Conservation (phyloP, 2,888 invertebrate species). For the Acronicta psi region DNA sequence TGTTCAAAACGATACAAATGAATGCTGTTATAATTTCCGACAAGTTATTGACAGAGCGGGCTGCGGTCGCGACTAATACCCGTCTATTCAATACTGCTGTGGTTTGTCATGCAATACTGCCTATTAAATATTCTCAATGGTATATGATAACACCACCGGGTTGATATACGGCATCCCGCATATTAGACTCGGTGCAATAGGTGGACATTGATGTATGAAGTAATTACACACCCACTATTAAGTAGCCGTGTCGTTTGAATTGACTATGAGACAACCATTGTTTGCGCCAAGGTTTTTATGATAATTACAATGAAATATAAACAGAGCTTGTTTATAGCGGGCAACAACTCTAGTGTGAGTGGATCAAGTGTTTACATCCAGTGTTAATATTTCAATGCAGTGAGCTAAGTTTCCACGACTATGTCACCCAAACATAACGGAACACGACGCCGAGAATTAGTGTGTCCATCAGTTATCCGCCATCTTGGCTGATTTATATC, state of each 20-base stretch:
- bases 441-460: conserved; percentile 38
- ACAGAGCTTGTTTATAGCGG: conserved; percentile 18
- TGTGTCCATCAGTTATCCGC: conserved; percentile 44
- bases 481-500: conserved; percentile 60
- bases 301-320: conserved; percentile 29
- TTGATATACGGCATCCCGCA: conserved; percentile 40
- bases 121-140: conserved; percentile 21
- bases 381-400: conserved; percentile 27
- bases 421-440: conserved; percentile 41
- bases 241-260: conserved; percentile 20
- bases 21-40: conserved; percentile 19
- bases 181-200: conserved; percentile 15
- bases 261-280: conserved; percentile 24
- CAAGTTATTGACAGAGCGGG: conserved; percentile 6
- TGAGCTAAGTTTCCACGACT: conserved; percentile 29
- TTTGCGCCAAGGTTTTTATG: conserved; percentile 43
- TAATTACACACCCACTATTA: conserved; percentile 30
- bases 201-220: conserved; percentile 23
- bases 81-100: conserved; percentile 31
- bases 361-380: conserved; percentile 20
- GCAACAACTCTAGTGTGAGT: conserved; percentile 10
- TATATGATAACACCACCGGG: conserved; percentile 15
- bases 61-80: conserved; percentile 34
- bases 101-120: conserved; percentile 44
- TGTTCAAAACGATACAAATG: conserved; percentile 11